Evolutionary conservation across 2,797 vertebrate genomes (phyloP).

Genomic region (Poeciliopsis paucimaculata): DNA sequence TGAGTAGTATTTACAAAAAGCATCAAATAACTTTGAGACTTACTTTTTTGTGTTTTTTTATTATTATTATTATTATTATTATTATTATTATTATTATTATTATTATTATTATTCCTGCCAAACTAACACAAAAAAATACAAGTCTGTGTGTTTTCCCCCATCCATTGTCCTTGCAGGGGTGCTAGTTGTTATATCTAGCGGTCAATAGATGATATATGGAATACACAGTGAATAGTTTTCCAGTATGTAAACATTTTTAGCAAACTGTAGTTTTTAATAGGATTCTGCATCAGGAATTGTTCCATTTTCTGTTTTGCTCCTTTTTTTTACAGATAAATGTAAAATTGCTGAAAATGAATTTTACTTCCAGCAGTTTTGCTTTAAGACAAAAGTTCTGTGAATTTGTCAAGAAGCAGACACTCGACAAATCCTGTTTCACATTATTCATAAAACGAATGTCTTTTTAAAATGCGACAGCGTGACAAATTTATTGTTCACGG

Average conservation of each 20-base stretch:
- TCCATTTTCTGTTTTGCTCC: neutral
- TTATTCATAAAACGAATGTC: neutral
- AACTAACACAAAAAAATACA: neutral
- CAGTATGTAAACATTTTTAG: neutral
- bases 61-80: too few relatives aligned
- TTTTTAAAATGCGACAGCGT: neutral
- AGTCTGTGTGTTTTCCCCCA: neutral
- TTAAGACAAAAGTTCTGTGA: slow-evolving; percentile 15
- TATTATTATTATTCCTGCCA: too few relatives aligned
- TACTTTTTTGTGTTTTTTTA: too few relatives aligned
- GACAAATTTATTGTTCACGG: slow-evolving; percentile 6
- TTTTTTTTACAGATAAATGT: neutral
- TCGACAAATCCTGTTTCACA: slow-evolving; percentile 9
- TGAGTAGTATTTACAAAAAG: too few relatives aligned
- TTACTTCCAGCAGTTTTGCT: neutral
- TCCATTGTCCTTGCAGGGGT: neutral
- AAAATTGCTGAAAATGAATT: neutral
- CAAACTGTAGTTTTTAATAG: neutral
- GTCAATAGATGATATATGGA: neutral
- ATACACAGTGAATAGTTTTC: neutral
- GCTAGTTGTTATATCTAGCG: neutral
- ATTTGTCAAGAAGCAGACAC: slow-evolving; percentile 11
- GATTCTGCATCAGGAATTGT: neutral
- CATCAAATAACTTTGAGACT: too few relatives aligned
- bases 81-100: too few relatives aligned